Percentiles rank a stretch among this genome's conserved stretches.
Conservation (phyloP, 2,888 invertebrate species). For the Spilarctia lutea region DNA sequence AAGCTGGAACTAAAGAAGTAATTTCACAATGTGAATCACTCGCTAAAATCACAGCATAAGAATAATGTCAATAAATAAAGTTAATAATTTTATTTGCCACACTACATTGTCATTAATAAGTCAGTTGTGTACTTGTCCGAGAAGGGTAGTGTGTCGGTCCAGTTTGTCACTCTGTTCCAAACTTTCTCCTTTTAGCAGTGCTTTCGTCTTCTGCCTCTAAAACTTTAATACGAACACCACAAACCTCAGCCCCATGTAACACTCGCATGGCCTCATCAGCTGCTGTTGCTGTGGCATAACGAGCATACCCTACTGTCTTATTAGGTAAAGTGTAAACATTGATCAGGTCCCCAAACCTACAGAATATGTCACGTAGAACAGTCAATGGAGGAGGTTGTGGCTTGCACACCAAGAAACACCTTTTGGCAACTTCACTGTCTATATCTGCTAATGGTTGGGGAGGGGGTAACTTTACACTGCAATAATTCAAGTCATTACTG, state of each 20-base stretch:
- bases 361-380: conserved; percentile 95
- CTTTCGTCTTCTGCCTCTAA: conserved; percentile 92
- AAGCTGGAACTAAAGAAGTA: conserved; percentile 28
- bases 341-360: conserved; percentile 95
- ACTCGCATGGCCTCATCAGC: conserved; percentile 90
- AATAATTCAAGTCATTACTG: conserved; percentile 80
- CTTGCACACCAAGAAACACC: conserved; percentile 89
- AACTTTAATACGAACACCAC: conserved; percentile 95
- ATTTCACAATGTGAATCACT: conserved; percentile 19
- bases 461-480: conserved; percentile 91
- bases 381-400: conserved; percentile 91
- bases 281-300: conserved; percentile 91
- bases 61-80: conserved; percentile 54
- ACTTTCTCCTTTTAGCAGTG: conserved; percentile 64
- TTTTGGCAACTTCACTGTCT: conserved; percentile 89
- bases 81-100: conserved; percentile 56
- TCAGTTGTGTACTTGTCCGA: conserved; percentile 46
- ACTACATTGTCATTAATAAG: conserved; percentile 45
- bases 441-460: conserved; percentile 89
- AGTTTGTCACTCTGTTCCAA: conserved; percentile 43
- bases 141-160: conserved; percentile 25
- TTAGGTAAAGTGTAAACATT: conserved; percentile 96
- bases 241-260: conserved; percentile 95
- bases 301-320: conserved; percentile 97
- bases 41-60: conserved; percentile 41